Base-by-base conservation (phyloP, 2,113 vertebrate genomes). In the Zosterops pallidus region DNA sequence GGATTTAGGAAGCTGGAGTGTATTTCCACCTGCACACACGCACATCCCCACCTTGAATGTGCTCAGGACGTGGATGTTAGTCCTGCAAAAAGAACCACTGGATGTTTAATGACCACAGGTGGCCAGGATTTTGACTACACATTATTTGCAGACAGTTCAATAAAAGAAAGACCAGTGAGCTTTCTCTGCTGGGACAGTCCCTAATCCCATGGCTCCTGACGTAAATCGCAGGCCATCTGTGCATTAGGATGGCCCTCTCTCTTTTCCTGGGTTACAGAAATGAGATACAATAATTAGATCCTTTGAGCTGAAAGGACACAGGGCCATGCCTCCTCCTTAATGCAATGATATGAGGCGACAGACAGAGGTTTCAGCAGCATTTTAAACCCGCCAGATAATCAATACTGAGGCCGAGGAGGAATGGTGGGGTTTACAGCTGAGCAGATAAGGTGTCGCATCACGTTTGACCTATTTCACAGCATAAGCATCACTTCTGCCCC, bases 391-490 rank as follows among this genome's bases (percentile, higher is more conserved):
- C 62, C 80, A 84, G 71, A 86, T 95, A 86, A 96, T 96, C 96
- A 56, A 91, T 97, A 80, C 1, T 0, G 78, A 80, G 72, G 62
- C 72, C 0, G 9, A 80, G 78, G 23, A 85, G 86, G 47, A n/a
- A 20, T 57, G 75, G 63, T 90, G 80, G 90, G 33, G 83, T 56
- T 95, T 75, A 9, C 89, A 83, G 68, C 90, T 83, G 49, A 95
- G 57, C 21, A 1, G 89, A 90, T 35, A 85, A 88, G 93, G 90
- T 96, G 94, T 94, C 7, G 0, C 69, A 55, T 78, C 91, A 76
- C 3, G 5, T 96, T 53, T 95, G 95, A 96, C 95, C 95, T 95
- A 95, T 94, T 97, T 97, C 94, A 88, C 87, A 94, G 60, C 84
- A 83, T 71, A 69, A 95, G 60, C 91, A 95, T 96, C 82, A 49